Percentiles rank a stretch among this genome's conserved stretches.
Evolutionary conservation across 2,797 vertebrate genomes (phyloP).

Genomic region (Pogoniulus pusillus): DNA sequence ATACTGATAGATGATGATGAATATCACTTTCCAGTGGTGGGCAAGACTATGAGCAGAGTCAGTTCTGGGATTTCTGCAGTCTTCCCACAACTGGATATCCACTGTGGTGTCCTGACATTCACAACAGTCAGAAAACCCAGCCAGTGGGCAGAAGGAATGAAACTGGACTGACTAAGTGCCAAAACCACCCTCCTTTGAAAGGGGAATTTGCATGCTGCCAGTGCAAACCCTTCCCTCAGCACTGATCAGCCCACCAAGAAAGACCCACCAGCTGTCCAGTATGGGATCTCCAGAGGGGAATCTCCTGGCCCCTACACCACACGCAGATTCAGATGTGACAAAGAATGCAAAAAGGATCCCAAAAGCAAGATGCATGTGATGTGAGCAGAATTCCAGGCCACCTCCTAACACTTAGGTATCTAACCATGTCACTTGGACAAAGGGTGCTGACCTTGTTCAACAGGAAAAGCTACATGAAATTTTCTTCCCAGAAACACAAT

Average conservation of each 20-base stretch:
- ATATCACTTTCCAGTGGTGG: background rate
- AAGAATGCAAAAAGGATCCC: background rate
- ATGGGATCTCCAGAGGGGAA: background rate
- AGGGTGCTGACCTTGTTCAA: background rate
- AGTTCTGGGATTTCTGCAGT: background rate
- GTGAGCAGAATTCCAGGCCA: background rate
- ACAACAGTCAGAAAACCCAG: background rate
- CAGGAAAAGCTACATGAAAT: background rate
- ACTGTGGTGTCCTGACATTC: background rate
- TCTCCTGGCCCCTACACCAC: background rate
- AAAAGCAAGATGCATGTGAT: background rate
- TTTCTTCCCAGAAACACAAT: background rate
- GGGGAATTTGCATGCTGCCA: fast-evolving
- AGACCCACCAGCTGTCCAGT: background rate
- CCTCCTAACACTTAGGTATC: background rate
- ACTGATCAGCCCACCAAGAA: background rate
- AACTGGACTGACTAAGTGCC: background rate
- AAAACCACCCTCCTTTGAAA: background rate
- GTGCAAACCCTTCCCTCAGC: background rate
- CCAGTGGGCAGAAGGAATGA: background rate
- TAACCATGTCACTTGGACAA: background rate
- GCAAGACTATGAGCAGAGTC: background rate
- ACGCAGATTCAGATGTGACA: fast-evolving
- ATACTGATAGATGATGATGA: background rate
- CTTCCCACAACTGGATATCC: background rate